A percentile compares a stretch with the other conserved stretches of the same genome.
These are phyloP conservation scores for Pimpla rufipes DNA, from an alignment of 2,888 invertebrate species.

Conservation along the genomic window DNA sequence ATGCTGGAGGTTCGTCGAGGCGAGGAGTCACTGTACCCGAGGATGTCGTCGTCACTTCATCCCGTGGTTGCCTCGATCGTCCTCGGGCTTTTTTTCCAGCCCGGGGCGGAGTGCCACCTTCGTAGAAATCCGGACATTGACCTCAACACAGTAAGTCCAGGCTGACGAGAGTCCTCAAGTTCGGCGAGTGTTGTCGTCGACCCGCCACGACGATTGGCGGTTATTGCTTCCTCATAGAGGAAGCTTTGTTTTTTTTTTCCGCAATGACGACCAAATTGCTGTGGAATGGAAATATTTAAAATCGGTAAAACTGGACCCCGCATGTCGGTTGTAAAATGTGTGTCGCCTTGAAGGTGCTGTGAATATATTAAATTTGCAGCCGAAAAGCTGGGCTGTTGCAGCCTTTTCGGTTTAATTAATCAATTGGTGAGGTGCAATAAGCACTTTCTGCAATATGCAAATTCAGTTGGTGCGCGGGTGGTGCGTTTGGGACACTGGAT, in stretches of 20 bases:
- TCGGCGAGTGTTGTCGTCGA: background rate
- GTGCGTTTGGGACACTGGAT: background rate
- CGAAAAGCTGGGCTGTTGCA: no score
- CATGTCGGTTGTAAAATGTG: background rate
- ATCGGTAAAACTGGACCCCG: background rate
- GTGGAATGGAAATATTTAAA: background rate
- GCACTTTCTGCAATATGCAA: background rate
- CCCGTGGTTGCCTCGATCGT: slow-evolving; percentile 41
- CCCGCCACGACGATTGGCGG: no score
- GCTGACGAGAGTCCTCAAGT: background rate
- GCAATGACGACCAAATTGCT: background rate
- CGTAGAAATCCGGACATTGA: slow-evolving; percentile 77
- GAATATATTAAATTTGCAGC: background rate
- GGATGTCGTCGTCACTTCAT: slow-evolving; percentile 60
- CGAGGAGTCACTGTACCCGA: slow-evolving; percentile 63
- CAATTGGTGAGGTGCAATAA: background rate
- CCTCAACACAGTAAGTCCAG: slow-evolving; percentile 77
- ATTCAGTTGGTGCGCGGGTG: background rate
- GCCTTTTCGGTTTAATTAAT: no score
- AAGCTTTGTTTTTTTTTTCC: background rate
- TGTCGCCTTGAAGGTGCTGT: background rate
- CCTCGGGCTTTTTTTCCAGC: slow-evolving; percentile 1
- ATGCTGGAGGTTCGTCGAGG: slow-evolving; percentile 39
- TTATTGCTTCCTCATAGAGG: no score
- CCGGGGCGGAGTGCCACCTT: slow-evolving; percentile 40